phyloP scores from a whole-genome alignment of 2,113 vertebrate genomes.

The Larimichthys crocea region DNA sequence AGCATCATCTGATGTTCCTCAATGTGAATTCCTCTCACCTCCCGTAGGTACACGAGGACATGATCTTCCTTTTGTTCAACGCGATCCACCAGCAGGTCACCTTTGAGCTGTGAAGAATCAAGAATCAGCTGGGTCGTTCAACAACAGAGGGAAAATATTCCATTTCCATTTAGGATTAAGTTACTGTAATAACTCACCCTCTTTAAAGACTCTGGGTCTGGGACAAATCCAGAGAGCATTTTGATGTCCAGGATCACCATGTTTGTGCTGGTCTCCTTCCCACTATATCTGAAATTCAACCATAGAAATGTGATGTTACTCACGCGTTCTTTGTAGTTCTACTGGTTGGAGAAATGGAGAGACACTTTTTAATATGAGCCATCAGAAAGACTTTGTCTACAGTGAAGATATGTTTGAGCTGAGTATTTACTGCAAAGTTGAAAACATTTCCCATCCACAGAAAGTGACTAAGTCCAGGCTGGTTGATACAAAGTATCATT shows the following conservation, averaged over 20 bases:
- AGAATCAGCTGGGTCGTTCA: background rate
- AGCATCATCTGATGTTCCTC: background rate
- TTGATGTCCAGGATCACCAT: conserved; percentile 80
- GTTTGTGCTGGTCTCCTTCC: conserved; percentile 56
- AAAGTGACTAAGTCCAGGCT: background rate
- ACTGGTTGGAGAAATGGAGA: too few relatives aligned
- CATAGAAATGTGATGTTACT: background rate
- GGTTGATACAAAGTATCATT: too few relatives aligned
- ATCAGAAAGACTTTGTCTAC: background rate
- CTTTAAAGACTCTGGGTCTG: conserved; percentile 43
- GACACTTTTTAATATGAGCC: too few relatives aligned
- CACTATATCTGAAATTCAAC: conserved; percentile 45
- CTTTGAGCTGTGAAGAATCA: conserved; percentile 58
- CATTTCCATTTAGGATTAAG: background rate
- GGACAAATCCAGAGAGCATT: conserved; percentile 77
- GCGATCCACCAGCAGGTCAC: conserved; percentile 52
- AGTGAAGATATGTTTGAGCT: background rate
- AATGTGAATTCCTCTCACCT: conserved; percentile 59
- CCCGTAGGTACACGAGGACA: conserved; percentile 70
- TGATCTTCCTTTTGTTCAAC: conserved; percentile 73
- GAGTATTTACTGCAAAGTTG: background rate
- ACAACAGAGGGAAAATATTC: background rate
- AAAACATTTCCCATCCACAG: background rate
- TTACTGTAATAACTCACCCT: conserved; percentile 18
- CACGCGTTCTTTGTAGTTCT: too few relatives aligned